phyloP scores from a whole-genome alignment of 2,797 vertebrate species.

The Pempheris klunzingeri region DNA sequence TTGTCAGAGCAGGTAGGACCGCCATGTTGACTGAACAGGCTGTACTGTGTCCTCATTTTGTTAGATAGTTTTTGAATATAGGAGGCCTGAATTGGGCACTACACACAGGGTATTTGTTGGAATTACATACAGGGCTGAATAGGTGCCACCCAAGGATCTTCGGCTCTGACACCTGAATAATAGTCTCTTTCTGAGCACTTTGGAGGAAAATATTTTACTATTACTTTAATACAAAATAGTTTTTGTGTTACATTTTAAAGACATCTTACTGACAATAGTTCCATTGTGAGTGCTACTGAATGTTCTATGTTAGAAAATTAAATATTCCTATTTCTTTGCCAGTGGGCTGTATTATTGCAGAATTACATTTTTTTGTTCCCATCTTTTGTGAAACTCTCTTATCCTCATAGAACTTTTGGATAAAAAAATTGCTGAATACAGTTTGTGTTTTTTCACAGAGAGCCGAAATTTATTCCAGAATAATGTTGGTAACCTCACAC shows the following conservation, averaged over 20 bases:
- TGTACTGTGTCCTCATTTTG: constrained; percentile 41
- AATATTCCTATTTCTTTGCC: constrained; percentile 61
- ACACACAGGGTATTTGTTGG: constrained; percentile 44
- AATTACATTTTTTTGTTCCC: constrained; percentile 32
- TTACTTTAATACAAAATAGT: constrained; percentile 50
- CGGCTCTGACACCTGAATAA: constrained; percentile 66
- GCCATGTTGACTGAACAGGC: constrained; percentile 43
- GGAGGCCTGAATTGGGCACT: constrained; percentile 56
- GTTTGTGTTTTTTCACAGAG: constrained; percentile 19
- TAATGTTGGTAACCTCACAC: constrained; percentile 29
- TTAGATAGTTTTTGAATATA: constrained; percentile 47
- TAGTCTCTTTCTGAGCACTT: constrained; percentile 59
- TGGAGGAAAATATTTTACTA: constrained; percentile 65
- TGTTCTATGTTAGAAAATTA: constrained; percentile 52
- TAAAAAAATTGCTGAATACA: constrained; percentile 33
- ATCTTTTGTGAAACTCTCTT: constrained; percentile 31
- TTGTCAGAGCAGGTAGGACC: constrained; percentile 45
- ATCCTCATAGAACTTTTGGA: constrained; percentile 36
- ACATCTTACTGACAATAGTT: constrained; percentile 49
- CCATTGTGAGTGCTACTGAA: constrained; percentile 54
- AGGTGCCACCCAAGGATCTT: constrained; percentile 66
- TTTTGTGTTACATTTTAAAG: constrained; percentile 63
- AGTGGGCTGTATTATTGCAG: constrained; percentile 38
- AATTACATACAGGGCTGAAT: constrained; percentile 61
- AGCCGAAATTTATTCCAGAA: constrained; percentile 15